A percentile compares a stretch with the other conserved stretches of the same genome.
phyloP scores from a whole-genome alignment of 2,888 invertebrate species.

The Patella pellucida region DNA sequence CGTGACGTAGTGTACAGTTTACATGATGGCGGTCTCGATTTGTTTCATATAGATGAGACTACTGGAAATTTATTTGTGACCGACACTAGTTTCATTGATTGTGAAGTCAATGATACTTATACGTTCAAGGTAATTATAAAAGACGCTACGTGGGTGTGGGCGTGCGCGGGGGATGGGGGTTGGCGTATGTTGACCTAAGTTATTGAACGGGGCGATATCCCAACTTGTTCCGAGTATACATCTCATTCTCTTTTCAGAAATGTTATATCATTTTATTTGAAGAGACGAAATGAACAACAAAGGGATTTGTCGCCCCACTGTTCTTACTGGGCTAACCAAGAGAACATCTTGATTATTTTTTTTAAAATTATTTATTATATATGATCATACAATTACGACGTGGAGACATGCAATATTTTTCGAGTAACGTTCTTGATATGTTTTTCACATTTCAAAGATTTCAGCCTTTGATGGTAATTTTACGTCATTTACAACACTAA shows the following conservation, averaged over 20 bases:
- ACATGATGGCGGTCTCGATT: slow-evolving; percentile 24
- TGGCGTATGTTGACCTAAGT: slow-evolving; percentile 2
- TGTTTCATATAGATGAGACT: slow-evolving; percentile 24
- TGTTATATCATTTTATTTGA: no score
- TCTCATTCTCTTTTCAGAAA: no score
- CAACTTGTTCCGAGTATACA: not conserved
- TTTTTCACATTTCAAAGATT: slow-evolving; percentile 6
- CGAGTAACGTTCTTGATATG: not conserved
- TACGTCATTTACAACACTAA: slow-evolving; percentile 6
- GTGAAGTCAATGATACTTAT: slow-evolving; percentile 20
- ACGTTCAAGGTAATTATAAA: not conserved
- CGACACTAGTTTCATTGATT: slow-evolving; percentile 27
- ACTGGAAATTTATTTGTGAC: slow-evolving; percentile 23
- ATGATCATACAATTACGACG: not conserved
- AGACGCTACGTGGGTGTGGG: not conserved
- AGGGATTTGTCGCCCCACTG: no score
- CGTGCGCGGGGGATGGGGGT: not conserved
- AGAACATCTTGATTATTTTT: not conserved
- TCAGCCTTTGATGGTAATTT: slow-evolving; percentile 15
- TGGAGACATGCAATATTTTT: not conserved
- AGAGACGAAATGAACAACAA: no score
- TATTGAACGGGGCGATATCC: not conserved
- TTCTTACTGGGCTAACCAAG: no score
- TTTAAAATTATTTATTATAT: not conserved
- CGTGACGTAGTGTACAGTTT: slow-evolving; percentile 27